These are phyloP conservation scores for Platynereis dumerilii DNA, from an alignment of 2,888 invertebrate genomes.

Conservation along the genomic window DNA sequence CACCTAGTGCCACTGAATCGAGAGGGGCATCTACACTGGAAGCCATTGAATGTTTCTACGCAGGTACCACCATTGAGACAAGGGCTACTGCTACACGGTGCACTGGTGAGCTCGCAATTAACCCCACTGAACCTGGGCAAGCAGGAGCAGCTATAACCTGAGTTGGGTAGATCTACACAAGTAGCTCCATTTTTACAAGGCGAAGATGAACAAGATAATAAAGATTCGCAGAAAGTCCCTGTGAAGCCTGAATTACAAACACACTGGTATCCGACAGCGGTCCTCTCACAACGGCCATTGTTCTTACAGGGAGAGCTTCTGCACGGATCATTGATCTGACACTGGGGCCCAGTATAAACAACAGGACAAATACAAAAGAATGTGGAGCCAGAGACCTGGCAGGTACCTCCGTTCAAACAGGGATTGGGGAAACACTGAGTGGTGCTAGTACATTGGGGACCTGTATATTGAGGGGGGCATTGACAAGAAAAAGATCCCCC, in stretches of 20 bases:
- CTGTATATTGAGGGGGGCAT: constrained; percentile 31
- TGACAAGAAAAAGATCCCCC: constrained; percentile 16
- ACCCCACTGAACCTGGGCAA: constrained; percentile 40
- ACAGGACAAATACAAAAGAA: constrained; percentile 17
- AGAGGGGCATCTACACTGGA: constrained; percentile 9
- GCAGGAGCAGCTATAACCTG: constrained; percentile 47
- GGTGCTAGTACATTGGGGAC: constrained; percentile 29
- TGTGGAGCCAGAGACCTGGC: constrained; percentile 23
- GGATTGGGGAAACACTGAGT: constrained; percentile 39
- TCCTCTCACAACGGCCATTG: background rate
- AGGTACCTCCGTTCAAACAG: constrained; percentile 42
- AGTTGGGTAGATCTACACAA: constrained; percentile 23
- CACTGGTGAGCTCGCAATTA: constrained; percentile 41
- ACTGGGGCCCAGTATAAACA: constrained; percentile 9
- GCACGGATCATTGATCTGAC: constrained; percentile 11
- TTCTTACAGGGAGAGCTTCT: constrained; percentile 8
- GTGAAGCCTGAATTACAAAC: constrained; percentile 35
- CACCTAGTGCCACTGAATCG: constrained; percentile 12
- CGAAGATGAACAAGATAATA: constrained; percentile 39
- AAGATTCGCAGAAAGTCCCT: constrained; percentile 45
- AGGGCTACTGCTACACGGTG: constrained; percentile 32
- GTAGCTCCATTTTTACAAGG: constrained; percentile 44
- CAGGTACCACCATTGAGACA: constrained; percentile 42
- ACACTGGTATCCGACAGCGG: constrained; percentile 17
- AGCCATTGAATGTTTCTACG: constrained; percentile 11